These are phyloP conservation scores for Ardeotis arabs DNA, from an alignment of 2,113 vertebrate species.

Conservation along the genomic window DNA sequence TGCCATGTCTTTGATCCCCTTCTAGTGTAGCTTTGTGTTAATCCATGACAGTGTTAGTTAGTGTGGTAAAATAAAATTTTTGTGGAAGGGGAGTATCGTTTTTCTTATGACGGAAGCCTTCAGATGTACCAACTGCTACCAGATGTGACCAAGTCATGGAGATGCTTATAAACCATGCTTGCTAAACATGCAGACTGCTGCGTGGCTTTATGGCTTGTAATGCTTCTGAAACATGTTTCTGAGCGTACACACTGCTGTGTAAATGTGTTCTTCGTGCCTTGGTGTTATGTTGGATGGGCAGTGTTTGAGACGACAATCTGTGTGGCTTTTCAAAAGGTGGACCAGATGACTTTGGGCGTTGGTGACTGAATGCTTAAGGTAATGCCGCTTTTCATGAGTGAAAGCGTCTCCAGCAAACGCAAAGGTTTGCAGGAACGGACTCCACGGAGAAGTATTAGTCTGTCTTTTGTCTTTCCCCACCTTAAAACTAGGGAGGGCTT, in stretches of 20 bases:
- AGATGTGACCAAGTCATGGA: background rate
- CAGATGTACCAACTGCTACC: background rate
- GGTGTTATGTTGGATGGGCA: background rate
- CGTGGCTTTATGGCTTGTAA: background rate
- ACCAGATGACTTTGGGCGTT: background rate
- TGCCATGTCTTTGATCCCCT: background rate
- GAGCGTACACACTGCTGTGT: background rate
- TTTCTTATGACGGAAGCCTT: background rate
- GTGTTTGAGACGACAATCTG: rapidly evolving
- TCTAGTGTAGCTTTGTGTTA: background rate
- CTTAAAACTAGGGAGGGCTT: background rate
- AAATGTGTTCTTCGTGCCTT: background rate
- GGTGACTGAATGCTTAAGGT: background rate
- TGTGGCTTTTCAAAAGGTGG: background rate
- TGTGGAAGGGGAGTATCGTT: background rate
- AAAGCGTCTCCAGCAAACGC: background rate
- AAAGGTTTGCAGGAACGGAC: background rate
- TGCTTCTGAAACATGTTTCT: background rate
- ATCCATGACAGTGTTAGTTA: background rate
- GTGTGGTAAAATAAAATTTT: background rate
- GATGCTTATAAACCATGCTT: too few relatives aligned
- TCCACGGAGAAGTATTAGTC: background rate
- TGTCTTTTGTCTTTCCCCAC: background rate
- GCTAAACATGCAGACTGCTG: too few relatives aligned
- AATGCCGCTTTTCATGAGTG: background rate